A percentile compares a stretch with the other conserved stretches of the same genome.
Evolutionary conservation across 2,113 vertebrate species (phyloP).

Genomic region (Psophia crepitans): DNA sequence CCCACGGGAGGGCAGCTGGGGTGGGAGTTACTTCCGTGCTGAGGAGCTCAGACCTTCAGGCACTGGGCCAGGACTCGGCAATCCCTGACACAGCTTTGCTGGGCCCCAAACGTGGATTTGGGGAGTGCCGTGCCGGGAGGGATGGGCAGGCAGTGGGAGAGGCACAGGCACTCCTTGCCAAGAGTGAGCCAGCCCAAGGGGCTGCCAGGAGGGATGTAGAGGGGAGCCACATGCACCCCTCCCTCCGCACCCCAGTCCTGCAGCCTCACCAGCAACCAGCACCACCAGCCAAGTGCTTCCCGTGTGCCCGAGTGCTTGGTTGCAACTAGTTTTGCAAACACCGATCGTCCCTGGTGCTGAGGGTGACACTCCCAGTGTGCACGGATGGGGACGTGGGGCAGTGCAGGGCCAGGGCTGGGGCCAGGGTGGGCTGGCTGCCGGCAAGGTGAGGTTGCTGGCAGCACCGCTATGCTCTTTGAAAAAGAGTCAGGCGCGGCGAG

Average conservation of each 20-base stretch:
- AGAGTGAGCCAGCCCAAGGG: accelerated
- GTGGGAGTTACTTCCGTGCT: accelerated
- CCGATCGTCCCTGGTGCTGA: background rate
- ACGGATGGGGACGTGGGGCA: background rate
- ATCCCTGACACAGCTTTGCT: background rate
- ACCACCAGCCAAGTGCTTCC: background rate
- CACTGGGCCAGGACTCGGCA: background rate
- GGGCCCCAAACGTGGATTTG: background rate
- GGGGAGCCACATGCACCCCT: background rate
- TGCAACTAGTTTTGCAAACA: background rate
- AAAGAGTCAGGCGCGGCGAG: background rate
- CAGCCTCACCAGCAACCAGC: background rate
- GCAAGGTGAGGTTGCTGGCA: background rate
- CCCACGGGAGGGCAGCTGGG: accelerated
- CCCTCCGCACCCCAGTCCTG: background rate
- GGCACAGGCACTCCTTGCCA: accelerated
- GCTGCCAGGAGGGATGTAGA: accelerated
- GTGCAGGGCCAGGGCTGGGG: background rate
- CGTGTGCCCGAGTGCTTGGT: background rate
- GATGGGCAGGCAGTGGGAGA: background rate
- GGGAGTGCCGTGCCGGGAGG: background rate
- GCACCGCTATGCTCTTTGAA: background rate
- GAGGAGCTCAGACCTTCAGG: accelerated
- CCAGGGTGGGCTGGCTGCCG: background rate
- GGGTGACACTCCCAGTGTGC: accelerated